Percentiles rank a stretch among this genome's conserved stretches.
phyloP scores from a whole-genome alignment of 2,113 vertebrate species.

The Probosciger aterrimus region DNA sequence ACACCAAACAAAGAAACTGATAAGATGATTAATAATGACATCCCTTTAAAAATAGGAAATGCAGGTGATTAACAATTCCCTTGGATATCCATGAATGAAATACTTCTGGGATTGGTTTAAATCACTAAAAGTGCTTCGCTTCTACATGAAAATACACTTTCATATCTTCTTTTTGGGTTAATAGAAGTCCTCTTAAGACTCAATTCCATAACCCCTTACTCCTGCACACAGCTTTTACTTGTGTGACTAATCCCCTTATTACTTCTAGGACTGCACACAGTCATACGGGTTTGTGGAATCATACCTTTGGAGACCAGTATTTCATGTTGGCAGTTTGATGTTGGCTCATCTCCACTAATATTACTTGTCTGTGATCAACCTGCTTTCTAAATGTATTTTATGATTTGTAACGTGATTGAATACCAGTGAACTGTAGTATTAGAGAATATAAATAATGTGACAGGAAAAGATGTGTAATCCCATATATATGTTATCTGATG shows the following conservation, averaged over 20 bases:
- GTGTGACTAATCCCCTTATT: conserved; percentile 41
- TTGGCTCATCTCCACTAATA: conserved; percentile 62
- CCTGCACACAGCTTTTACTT: conserved; percentile 7
- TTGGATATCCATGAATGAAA: background rate
- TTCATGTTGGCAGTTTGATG: conserved; percentile 42
- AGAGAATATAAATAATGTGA: conserved; percentile 42
- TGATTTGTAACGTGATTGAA: conserved; percentile 49
- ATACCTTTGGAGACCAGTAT: background rate
- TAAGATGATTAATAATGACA: background rate
- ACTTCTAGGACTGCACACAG: background rate
- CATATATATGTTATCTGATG: conserved; percentile 24
- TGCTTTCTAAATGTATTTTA: conserved; percentile 54
- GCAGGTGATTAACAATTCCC: background rate
- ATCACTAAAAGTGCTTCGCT: background rate
- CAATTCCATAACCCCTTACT: background rate
- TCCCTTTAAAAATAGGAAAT: conserved; percentile 21
- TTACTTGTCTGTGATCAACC: conserved; percentile 44
- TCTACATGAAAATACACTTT: background rate
- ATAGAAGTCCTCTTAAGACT: background rate
- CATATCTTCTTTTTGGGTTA: conserved; percentile 38
- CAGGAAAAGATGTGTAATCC: conserved; percentile 25
- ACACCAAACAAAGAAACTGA: background rate
- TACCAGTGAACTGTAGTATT: conserved; percentile 29
- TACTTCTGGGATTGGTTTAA: background rate
- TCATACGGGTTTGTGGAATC: background rate